Base-by-base conservation (phyloP, 2,113 vertebrate genomes). In the Nannobrachium achirus region DNA sequence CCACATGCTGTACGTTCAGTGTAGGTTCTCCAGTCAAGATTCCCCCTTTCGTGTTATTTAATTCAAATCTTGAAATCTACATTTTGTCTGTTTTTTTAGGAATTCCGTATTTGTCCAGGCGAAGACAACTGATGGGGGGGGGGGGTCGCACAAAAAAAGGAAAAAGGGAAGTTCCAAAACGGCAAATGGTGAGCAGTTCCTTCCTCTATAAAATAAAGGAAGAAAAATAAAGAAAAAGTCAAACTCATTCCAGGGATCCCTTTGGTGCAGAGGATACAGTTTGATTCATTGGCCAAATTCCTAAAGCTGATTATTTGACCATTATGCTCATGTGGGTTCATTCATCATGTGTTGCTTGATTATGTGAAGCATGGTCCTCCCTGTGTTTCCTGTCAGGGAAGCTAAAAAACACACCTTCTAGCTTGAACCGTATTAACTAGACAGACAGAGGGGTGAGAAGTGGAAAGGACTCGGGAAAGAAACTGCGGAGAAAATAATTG, bases 251-350 rank as follows among this genome's bases (percentile, higher is more conserved):
- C 41, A 42, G 38, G 1, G 18, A 51, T 60, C 56, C 46, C 38
- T 56, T 39, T 10, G 63, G 50, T 45, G 50, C 16, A 49, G 56
- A 41, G 63, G 41, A 61, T 42, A 41, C 13, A 49, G 48, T 73
- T 66, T 71, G 73, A 83, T 71, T 73, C 10, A 71, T 69, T 63
- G 59, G 73, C 57, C 39, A 25, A 45, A 79, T 74, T 71, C 53
- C 56, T 57, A 33, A 67, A 82, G 70, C 72, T 78, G 71, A 84
- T 88, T 77, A 74, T 78, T 73, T 73, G 63, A 85, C 78, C 65
- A 60, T 80, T 74, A 53, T 19, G 13, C 49, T 61, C 38, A 16
- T 44, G 38, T 66, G 50, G 53, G 42, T 56, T 58, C 55, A 73
- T 78, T 83, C 65, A 81, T 75, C 62, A 68, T 20, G 45, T 48